Conservation (phyloP, 1,140 invertebrate species). For the Euura lappo region DNA sequence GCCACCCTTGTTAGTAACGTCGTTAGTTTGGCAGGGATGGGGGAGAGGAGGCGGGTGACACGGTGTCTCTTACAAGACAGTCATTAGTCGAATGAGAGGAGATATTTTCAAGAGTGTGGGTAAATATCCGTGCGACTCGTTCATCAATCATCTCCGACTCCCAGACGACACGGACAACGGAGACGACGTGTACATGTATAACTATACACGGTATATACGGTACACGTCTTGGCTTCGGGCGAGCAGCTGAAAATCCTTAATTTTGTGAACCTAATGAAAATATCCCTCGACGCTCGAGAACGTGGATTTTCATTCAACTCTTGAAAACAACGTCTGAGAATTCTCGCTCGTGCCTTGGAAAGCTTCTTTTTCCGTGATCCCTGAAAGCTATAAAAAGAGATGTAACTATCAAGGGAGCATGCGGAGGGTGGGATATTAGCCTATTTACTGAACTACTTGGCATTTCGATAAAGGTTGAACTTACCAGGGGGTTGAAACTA, state of each 20-base stretch:
- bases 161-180: not conserved
- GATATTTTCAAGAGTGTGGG: constrained; percentile 44
- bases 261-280: too few species aligned
- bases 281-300: too few species aligned
- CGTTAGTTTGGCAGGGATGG: not conserved
- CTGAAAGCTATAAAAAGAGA: not conserved
- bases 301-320: too few species aligned
- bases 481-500: not conserved
- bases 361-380: too few species aligned
- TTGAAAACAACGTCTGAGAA: too few species aligned
- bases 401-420: not conserved
- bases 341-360: too few species aligned
- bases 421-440: constrained; percentile 43
- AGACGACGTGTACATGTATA: not conserved
- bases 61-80: constrained; percentile 44
- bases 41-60: constrained; percentile 27
- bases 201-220: not conserved
- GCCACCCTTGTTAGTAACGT: constrained; percentile 5
- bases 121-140: constrained; percentile 45
- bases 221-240: too few species aligned
- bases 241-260: too few species aligned
- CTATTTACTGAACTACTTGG: constrained; percentile 52
- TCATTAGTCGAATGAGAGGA: constrained; percentile 54
- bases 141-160: constrained; percentile 55
- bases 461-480: constrained; percentile 53